Percentiles rank a stretch among this genome's conserved stretches.
Evolutionary conservation across 2,113 vertebrate species (phyloP).

Genomic region (Myiagra hebetior): DNA sequence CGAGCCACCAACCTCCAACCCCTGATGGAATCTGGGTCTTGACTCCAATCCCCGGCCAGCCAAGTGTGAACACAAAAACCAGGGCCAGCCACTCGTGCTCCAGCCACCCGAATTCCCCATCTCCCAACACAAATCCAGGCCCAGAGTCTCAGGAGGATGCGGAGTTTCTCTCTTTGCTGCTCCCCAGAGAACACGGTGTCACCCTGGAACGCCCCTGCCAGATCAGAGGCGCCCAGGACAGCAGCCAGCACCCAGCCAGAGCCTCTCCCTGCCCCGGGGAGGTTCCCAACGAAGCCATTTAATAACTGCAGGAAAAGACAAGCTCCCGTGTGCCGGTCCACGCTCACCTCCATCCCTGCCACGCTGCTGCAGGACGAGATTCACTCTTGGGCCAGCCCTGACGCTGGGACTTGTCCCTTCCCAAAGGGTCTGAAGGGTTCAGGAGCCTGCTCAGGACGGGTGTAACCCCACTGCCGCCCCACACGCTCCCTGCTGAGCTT

Average conservation of each 20-base stretch:
- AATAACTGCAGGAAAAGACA: background rate
- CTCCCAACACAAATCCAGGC: background rate
- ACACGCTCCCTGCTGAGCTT: fast-evolving
- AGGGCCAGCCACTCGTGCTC: fast-evolving
- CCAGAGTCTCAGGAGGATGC: fast-evolving
- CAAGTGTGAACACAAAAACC: background rate
- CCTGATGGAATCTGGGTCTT: background rate
- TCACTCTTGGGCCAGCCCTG: fast-evolving
- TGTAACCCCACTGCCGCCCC: background rate
- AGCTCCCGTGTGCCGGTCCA: fast-evolving
- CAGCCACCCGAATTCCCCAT: background rate
- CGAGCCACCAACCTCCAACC: background rate
- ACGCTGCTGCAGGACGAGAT: fast-evolving
- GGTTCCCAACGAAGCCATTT: background rate
- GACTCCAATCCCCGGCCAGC: background rate
- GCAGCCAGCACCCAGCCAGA: background rate
- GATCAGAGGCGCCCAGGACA: background rate
- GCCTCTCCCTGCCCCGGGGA: background rate
- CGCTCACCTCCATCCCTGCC: background rate
- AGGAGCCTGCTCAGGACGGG: background rate
- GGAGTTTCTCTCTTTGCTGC: background rate
- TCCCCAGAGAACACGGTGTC: fast-evolving
- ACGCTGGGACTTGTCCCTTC: fast-evolving
- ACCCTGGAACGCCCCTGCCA: fast-evolving
- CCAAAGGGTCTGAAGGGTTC: background rate